Evolutionary conservation across 2,888 invertebrate genomes (phyloP).

Genomic region (Pyrrhosoma nymphula): DNA sequence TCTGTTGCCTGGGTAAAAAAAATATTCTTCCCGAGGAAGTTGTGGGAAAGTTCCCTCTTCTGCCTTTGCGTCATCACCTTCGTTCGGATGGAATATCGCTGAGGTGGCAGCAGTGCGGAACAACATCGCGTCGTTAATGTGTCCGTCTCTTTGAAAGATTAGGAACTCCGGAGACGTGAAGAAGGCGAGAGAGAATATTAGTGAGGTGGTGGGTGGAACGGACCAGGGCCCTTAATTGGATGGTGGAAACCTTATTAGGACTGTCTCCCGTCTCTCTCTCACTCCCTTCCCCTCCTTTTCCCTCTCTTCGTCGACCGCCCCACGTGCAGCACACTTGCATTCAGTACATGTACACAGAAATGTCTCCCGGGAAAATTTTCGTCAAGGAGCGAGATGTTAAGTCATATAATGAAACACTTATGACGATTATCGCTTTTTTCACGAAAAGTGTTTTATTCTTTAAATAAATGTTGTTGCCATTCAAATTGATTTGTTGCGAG

Average conservation of each 20-base stretch:
- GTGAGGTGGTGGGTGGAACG: background rate
- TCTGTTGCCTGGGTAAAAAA: background rate
- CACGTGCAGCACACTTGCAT: background rate
- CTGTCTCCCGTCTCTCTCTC: background rate
- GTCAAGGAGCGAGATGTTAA: too few species aligned
- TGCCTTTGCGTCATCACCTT: background rate
- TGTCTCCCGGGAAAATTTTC: background rate
- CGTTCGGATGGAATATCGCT: background rate
- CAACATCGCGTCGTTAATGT: constrained; percentile 1
- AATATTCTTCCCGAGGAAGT: background rate
- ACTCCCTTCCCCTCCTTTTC: background rate
- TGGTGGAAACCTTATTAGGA: constrained; percentile 51
- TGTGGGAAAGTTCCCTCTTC: background rate
- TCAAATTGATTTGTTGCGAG: too few species aligned
- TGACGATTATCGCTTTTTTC: too few species aligned
- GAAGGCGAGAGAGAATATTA: background rate
- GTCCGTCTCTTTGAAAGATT: constrained; percentile 36
- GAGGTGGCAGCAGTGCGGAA: background rate
- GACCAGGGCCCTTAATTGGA: constrained; percentile 53
- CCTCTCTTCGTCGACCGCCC: background rate
- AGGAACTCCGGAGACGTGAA: background rate
- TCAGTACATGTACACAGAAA: background rate
- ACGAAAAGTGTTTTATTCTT: too few species aligned
- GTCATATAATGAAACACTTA: too few species aligned
- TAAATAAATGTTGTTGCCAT: too few species aligned